phyloP scores from a whole-genome alignment of 2,797 vertebrate genomes.

The Protosalanx chinensis region DNA sequence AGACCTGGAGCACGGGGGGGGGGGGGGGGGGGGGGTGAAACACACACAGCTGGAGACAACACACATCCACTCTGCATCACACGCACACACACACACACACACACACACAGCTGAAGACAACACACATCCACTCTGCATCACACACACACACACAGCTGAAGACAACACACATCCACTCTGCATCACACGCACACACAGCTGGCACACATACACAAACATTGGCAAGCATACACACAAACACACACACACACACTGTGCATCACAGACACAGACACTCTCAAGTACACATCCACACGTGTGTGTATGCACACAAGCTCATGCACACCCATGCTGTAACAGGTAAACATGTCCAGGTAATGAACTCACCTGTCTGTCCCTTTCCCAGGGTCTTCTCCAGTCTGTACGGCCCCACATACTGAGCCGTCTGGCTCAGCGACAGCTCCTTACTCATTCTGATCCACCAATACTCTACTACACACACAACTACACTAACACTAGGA shows the following conservation, averaged over 20 bases:
- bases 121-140: too few relatives aligned
- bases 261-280: too few relatives aligned
- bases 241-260: too few relatives aligned
- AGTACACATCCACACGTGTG: neutral
- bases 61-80: conserved; percentile 22
- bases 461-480: conserved; percentile 42
- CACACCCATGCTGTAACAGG: neutral
- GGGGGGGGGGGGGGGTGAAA: neutral
- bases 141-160: too few relatives aligned
- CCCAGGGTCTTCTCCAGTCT: conserved; percentile 92
- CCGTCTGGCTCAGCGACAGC: conserved; percentile 78
- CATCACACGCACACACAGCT: neutral
- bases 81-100: conserved; percentile 27
- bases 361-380: conserved; percentile 91
- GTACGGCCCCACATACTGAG: conserved; percentile 93
- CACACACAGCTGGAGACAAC: neutral
- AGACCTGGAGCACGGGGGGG: conserved; percentile 69
- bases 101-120: neutral
- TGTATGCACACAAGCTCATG: conserved; percentile 4
- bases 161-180: neutral
- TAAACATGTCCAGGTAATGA: too few relatives aligned
- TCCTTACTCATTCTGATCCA: conserved; percentile 82
- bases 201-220: too few relatives aligned
- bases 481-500: neutral
- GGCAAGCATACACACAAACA: too few relatives aligned